Evolutionary conservation across 2,888 invertebrate genomes (phyloP).

Genomic region (Drosophila birchii): DNA sequence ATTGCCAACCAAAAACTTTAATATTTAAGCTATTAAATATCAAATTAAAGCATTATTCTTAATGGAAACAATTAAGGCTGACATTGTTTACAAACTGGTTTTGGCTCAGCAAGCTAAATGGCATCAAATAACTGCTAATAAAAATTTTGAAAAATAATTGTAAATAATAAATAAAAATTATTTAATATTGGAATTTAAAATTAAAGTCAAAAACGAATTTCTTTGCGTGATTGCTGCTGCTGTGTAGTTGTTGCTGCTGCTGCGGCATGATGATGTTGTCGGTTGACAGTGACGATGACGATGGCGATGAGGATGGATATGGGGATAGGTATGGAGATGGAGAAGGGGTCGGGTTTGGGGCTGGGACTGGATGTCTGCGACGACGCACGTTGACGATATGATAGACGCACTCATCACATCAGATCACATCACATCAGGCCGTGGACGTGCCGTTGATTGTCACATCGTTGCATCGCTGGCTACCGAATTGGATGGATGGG

Average conservation of each 20-base stretch:
- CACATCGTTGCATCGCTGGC: constrained; percentile 59
- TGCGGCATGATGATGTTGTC: constrained; percentile 76
- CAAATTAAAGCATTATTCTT: neutral
- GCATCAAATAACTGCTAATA: neutral
- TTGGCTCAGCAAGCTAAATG: neutral
- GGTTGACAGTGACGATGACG: constrained; percentile 74
- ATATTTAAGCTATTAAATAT: neutral
- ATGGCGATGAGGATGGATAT: constrained; percentile 36
- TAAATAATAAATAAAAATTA: neutral
- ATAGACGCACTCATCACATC: constrained; percentile 80
- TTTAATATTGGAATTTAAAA: neutral
- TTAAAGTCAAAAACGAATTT: neutral
- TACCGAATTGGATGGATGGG: constrained; percentile 27
- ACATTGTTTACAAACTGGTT: neutral
- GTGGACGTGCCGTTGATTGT: constrained; percentile 79
- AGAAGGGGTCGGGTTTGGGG: constrained; percentile 2
- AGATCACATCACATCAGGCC: constrained; percentile 75
- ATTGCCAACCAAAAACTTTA: neutral
- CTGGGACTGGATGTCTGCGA: constrained; percentile 6
- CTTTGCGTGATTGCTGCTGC: constrained; percentile 15
- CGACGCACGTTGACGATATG: constrained; percentile 75
- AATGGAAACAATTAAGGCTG: neutral
- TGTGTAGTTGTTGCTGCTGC: constrained; percentile 41
- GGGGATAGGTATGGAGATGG: constrained; percentile 21
- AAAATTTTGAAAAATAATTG: neutral